Conservation (phyloP, 2,113 vertebrate species). For the Leucoraja erinaceus region DNA sequence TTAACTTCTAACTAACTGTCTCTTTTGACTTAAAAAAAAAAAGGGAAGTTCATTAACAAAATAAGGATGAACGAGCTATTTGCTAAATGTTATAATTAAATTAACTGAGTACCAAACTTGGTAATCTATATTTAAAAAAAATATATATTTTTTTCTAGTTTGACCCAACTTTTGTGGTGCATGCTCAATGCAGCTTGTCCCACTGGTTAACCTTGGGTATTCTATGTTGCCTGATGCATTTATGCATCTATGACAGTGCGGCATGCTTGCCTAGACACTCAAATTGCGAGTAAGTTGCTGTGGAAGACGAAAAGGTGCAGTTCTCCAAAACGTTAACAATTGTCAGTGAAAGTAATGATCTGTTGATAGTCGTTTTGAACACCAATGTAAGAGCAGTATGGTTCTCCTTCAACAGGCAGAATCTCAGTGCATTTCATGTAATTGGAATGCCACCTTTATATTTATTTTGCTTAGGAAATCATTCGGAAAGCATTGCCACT, state of each 20-base stretch:
- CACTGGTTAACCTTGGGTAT: background rate
- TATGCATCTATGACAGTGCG: background rate
- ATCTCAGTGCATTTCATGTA: background rate
- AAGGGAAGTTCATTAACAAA: background rate
- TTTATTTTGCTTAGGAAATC: background rate
- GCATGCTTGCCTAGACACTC: background rate
- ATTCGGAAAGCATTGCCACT: background rate
- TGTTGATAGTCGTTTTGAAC: background rate
- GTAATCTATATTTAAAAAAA: background rate
- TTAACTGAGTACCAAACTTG: no score
- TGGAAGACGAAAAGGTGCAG: background rate
- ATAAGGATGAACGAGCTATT: background rate
- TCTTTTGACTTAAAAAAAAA: background rate
- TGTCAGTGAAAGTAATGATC: background rate
- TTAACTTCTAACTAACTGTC: background rate
- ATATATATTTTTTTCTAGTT: background rate
- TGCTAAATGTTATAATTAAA: background rate
- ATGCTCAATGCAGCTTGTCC: background rate
- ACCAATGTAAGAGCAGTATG: background rate
- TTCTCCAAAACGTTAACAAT: background rate
- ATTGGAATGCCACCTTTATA: background rate
- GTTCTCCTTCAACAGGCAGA: background rate
- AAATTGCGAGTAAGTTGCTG: background rate
- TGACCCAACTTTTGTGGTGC: background rate
- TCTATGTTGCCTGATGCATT: background rate